Evolutionary conservation across 2,113 vertebrate genomes (phyloP).

Genomic region (Hystrix cristata): DNA sequence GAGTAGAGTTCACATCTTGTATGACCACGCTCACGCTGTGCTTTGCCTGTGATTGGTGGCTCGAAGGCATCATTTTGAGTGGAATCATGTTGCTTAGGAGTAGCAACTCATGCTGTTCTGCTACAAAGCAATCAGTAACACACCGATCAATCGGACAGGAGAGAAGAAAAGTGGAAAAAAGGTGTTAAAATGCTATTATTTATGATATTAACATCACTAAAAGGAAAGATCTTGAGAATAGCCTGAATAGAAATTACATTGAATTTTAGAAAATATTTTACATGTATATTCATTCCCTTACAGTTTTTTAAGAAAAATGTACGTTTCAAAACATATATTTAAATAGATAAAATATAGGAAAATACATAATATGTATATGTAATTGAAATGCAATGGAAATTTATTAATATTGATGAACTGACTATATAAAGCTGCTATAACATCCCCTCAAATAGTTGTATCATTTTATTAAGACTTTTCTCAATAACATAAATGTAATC

Average conservation of each 20-base stretch:
- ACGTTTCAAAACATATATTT: neutral
- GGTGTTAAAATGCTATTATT: slow-evolving; percentile 29
- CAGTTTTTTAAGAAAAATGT: neutral
- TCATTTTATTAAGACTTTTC: neutral
- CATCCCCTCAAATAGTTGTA: neutral
- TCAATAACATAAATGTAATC: neutral
- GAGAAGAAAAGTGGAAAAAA: slow-evolving; percentile 55
- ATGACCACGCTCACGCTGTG: slow-evolving; percentile 5
- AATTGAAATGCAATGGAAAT: neutral
- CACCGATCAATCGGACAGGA: slow-evolving; percentile 11
- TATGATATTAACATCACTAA: slow-evolving; percentile 58
- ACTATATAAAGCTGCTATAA: neutral
- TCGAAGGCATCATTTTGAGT: slow-evolving; percentile 62
- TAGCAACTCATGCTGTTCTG: slow-evolving; percentile 65
- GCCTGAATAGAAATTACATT: slow-evolving; percentile 2
- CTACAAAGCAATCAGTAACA: slow-evolving; percentile 73
- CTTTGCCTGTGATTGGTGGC: slow-evolving; percentile 39
- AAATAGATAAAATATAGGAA: neutral
- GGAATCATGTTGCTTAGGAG: slow-evolving; percentile 70
- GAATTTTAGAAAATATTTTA: slow-evolving; percentile 14
- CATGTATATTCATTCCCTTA: neutral
- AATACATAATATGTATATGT: neutral
- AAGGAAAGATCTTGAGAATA: neutral
- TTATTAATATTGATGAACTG: neutral
- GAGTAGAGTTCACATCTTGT: slow-evolving; percentile 24